Conservation (phyloP, 2,797 vertebrate genomes). For the Lemur catta region DNA sequence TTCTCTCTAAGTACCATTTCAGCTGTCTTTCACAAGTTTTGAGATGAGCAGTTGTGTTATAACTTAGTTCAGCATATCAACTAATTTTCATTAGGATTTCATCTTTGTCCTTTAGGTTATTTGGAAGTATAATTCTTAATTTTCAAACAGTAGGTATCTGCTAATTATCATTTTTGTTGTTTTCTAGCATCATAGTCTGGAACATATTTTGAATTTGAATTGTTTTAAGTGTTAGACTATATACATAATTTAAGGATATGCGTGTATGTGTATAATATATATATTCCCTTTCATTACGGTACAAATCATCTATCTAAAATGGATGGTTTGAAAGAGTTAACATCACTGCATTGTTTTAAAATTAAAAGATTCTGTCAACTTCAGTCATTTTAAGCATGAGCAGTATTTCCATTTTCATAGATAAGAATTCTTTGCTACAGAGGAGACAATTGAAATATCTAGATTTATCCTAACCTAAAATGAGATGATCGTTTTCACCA, state of each 20-base stretch:
- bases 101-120: constrained; percentile 11
- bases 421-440: not conserved
- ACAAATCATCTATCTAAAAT: constrained; percentile 10
- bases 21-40: not conserved
- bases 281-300: not conserved
- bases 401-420: not conserved
- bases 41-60: not conserved
- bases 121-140: not conserved
- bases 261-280: not conserved
- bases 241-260: not conserved
- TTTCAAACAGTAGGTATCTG: constrained; percentile 11
- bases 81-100: constrained; percentile 14
- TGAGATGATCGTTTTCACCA: constrained; percentile 28
- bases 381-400: constrained; percentile 18
- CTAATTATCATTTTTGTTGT: not conserved
- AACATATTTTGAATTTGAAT: constrained; percentile 27
- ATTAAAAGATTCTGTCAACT: not conserved
- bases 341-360: not conserved
- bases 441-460: not conserved
- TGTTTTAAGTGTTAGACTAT: not conserved
- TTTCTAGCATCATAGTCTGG: not conserved
- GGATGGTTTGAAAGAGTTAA: not conserved
- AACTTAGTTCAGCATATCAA: not conserved
- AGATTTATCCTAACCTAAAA: constrained; percentile 21
- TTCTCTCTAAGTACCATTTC: not conserved